Percentiles rank a stretch among this genome's conserved stretches.
phyloP scores from a whole-genome alignment of 2,797 vertebrate genomes.

The Rhinella marina region DNA sequence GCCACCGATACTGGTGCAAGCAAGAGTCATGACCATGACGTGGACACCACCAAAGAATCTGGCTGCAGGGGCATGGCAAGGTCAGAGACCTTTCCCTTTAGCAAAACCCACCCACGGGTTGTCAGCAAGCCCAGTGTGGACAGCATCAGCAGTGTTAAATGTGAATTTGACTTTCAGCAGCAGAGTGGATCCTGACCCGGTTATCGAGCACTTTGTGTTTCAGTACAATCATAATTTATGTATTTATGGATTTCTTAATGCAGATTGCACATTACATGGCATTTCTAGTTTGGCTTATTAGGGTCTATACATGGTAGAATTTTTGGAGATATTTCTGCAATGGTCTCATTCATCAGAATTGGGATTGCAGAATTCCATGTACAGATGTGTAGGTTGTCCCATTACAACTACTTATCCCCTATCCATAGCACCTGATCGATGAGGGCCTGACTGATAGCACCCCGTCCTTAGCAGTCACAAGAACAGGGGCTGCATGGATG shows the following conservation, averaged over 20 bases:
- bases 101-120: constrained; percentile 70
- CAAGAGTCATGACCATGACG: neutral
- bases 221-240: neutral
- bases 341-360: neutral
- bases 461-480: too few relatives aligned
- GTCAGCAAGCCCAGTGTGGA: constrained; percentile 75
- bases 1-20: neutral
- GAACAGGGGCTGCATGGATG: too few relatives aligned
- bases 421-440: too few relatives aligned
- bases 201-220: neutral
- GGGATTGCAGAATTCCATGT: neutral
- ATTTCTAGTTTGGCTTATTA: neutral
- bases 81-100: constrained; percentile 74
- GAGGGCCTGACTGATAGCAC: too few relatives aligned
- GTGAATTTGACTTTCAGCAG: constrained; percentile 76
- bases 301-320: neutral
- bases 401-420: too few relatives aligned
- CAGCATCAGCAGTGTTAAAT: constrained; percentile 79
- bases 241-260: neutral
- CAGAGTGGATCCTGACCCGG: constrained; percentile 40
- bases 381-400: neutral
- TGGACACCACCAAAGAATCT: neutral
- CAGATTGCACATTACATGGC: neutral
- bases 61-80: constrained; percentile 64
- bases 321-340: neutral